Evolutionary conservation across 2,888 invertebrate species (phyloP), one percentile per base, ranked within the genome.

Genomic region (Auanema sp.): DNA sequence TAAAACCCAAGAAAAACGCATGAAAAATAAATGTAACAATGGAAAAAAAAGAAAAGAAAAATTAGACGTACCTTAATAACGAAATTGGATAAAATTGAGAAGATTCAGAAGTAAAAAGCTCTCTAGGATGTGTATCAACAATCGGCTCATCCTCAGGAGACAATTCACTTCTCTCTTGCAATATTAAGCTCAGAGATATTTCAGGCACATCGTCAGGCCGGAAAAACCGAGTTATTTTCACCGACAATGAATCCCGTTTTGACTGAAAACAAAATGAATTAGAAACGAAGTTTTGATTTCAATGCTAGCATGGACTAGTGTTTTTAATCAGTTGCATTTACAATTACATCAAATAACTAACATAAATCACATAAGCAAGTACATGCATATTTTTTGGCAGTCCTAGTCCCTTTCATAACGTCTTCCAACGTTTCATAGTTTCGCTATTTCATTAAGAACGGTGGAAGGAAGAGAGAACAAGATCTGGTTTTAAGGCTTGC

Each of bases 191-290:
- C 23, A 74, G 65, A 11, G 75, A 75, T 44, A 79, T 60, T 65
- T 87, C 87, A n/a, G 87, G 87, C 44, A 88, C 86, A 79, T 88
- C 87, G 61, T 85, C 86, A 40, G 86, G 85, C 47, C 88, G 83
- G 79, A 87, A 88, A 78, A 86, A 88, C 85, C 87, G 87, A 78
- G 86, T 87, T 63, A 88, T 86, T 66, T 85, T 84, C 62, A 87
- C 86, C 77, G 86, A 85, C 68, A 87, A 81, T 49, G 85, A 85
- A 70, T 87, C 87, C 52, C 87, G 83, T 77, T 87, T 87, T 66
- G 86, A 86, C 87, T 87, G 84, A 33, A 85, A 84, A 47, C 43
- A 21, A 49, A 33, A 8, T 33, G 8, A 33, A 33, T 33, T 33
- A 33, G 33, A 33, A 3, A 33, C 33, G 8, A 33, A 33, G 8